Evolutionary conservation across 2,797 vertebrate genomes (phyloP).

Genomic region (Cyclopterus lumpus): DNA sequence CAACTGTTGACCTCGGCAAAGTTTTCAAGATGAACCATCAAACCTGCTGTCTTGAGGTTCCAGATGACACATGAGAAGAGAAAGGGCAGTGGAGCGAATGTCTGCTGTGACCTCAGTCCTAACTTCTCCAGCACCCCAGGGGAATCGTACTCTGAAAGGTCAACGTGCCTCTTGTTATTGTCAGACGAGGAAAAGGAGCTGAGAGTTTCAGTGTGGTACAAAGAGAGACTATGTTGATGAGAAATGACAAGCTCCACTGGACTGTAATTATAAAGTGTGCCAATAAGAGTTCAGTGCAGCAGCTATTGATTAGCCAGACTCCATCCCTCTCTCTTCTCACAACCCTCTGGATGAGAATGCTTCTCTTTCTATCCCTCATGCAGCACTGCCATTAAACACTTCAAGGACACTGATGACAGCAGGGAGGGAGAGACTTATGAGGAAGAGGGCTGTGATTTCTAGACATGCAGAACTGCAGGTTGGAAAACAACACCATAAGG

Average conservation of each 20-base stretch:
- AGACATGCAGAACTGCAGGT: slow-evolving; percentile 13
- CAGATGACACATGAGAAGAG: slow-evolving; percentile 1
- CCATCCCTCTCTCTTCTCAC: neutral
- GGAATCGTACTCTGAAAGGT: slow-evolving; percentile 37
- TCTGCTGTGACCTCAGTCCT: slow-evolving; percentile 10
- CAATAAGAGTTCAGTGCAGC: slow-evolving; percentile 21
- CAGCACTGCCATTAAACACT: slow-evolving; percentile 32
- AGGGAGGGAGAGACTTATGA: neutral
- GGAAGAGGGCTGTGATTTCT: slow-evolving; percentile 2
- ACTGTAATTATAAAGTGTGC: slow-evolving; percentile 45
- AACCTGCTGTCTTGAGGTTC: neutral
- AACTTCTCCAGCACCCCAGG: neutral
- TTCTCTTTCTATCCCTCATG: neutral
- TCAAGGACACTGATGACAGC: slow-evolving; percentile 39
- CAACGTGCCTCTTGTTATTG: slow-evolving; percentile 27
- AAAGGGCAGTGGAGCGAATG: neutral
- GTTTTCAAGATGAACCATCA: too few species aligned
- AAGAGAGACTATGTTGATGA: slow-evolving; percentile 24
- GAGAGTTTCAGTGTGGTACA: slow-evolving; percentile 17
- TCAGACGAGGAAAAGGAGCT: slow-evolving; percentile 5
- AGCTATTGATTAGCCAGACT: slow-evolving; percentile 42
- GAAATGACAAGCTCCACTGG: slow-evolving; percentile 52
- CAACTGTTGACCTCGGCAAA: neutral
- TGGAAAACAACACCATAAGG: neutral
- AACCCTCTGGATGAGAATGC: slow-evolving; percentile 8